phyloP scores from a whole-genome alignment of 2,888 invertebrate species.

The Cerceris ruficornis region DNA sequence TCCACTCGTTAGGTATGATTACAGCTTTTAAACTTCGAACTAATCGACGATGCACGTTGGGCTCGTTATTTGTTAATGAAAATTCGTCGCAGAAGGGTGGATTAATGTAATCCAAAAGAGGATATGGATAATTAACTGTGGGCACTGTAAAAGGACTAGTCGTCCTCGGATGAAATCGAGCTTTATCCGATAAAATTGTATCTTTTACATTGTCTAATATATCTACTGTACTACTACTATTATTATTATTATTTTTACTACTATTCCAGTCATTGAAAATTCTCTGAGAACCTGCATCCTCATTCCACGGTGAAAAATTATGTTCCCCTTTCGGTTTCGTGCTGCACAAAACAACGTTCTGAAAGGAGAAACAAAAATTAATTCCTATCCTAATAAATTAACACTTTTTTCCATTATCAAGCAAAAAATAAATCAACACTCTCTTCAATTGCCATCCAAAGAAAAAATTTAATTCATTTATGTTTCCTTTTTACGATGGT shows the following conservation, averaged over 20 bases:
- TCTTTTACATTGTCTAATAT: neutral
- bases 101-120: constrained; percentile 34
- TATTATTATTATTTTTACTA: neutral
- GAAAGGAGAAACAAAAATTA: too few relatives aligned
- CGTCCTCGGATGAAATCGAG: constrained; percentile 21
- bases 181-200: neutral
- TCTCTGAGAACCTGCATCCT: too few relatives aligned
- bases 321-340: too few relatives aligned
- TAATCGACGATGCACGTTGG: constrained; percentile 17
- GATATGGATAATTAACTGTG: constrained; percentile 51
- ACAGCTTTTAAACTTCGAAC: constrained; percentile 45
- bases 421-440: too few relatives aligned
- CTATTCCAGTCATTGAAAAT: neutral
- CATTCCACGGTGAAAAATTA: too few relatives aligned
- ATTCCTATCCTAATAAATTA: too few relatives aligned
- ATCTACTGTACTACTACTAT: neutral
- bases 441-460: too few relatives aligned
- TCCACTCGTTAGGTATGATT: constrained; percentile 15
- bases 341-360: too few relatives aligned
- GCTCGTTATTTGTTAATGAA: constrained; percentile 4
- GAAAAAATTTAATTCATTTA: too few relatives aligned
- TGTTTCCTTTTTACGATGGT: too few relatives aligned
- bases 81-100: constrained; percentile 31
- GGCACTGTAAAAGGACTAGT: neutral
- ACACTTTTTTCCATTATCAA: too few relatives aligned